Percentiles rank a stretch among this genome's conserved stretches.
phyloP scores from a whole-genome alignment of 1,140 invertebrate species.

The Drosophila pectinifera region DNA sequence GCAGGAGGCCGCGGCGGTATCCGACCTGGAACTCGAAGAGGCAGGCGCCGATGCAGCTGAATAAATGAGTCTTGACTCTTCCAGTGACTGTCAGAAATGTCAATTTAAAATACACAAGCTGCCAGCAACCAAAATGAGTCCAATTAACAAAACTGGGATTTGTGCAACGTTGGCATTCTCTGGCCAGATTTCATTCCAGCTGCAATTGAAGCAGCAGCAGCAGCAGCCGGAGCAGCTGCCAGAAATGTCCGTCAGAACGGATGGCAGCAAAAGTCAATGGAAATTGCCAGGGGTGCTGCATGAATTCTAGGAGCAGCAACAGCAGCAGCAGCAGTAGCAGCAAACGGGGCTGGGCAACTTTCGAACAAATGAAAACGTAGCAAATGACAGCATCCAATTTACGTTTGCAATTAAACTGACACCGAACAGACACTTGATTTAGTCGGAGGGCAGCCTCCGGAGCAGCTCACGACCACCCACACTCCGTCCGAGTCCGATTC shows the following conservation, averaged over 20 bases:
- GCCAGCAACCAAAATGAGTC: constrained; percentile 77
- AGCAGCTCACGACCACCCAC: constrained; percentile 21
- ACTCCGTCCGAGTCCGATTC: not conserved
- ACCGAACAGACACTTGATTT: constrained; percentile 83
- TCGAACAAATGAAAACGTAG: constrained; percentile 78
- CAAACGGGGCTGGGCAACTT: constrained; percentile 26
- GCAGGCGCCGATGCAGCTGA: not conserved
- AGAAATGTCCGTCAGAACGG: constrained; percentile 66
- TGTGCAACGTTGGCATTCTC: constrained; percentile 74
- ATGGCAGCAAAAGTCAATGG: constrained; percentile 62
- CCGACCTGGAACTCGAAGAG: not conserved
- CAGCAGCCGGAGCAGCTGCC: constrained; percentile 52
- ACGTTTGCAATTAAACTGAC: constrained; percentile 84
- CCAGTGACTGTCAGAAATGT: constrained; percentile 60
- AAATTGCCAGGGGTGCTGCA: constrained; percentile 26
- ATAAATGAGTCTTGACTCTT: constrained; percentile 24
- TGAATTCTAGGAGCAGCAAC: constrained; percentile 2
- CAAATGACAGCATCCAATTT: constrained; percentile 83
- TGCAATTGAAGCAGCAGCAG: constrained; percentile 28
- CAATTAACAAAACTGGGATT: constrained; percentile 79
- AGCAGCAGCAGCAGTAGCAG: not conserved
- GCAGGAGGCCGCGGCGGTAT: not conserved
- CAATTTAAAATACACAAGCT: constrained; percentile 75
- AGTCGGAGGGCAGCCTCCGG: constrained; percentile 47
- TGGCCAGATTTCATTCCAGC: constrained; percentile 14